Conservation (phyloP, 1,140 invertebrate genomes). For the Dendrolimus punctatus region DNA sequence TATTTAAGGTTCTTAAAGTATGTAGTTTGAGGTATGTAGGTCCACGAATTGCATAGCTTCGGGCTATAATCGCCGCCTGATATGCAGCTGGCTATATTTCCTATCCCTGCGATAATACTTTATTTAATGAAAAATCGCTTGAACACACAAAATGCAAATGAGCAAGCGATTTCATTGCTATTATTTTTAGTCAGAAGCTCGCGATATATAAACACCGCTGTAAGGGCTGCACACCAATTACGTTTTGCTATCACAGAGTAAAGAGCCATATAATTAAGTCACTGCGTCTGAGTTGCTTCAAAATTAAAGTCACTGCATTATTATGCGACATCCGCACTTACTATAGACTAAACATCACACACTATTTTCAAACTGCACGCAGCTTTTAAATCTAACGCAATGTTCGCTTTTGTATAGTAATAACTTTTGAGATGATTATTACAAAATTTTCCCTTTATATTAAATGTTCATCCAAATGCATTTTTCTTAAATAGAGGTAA, state of each 20-base stretch:
- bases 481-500: too few relatives aligned
- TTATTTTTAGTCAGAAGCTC: constrained; percentile 10
- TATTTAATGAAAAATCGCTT: constrained; percentile 29
- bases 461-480: too few relatives aligned
- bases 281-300: too few relatives aligned
- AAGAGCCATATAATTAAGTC: background rate
- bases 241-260: background rate
- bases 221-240: constrained; percentile 15
- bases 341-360: constrained; percentile 8
- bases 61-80: constrained; percentile 37
- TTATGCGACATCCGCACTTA: too few relatives aligned
- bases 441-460: too few relatives aligned
- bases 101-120: constrained; percentile 22
- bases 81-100: constrained; percentile 33
- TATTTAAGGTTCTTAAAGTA: constrained; percentile 64
- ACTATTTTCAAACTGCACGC: constrained; percentile 11
- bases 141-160: constrained; percentile 22
- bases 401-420: background rate
- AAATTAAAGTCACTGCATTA: too few relatives aligned
- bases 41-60: constrained; percentile 45
- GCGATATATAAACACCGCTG: constrained; percentile 13
- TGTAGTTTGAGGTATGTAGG: constrained; percentile 45
- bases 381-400: constrained; percentile 16
- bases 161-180: constrained; percentile 27
- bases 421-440: too few relatives aligned